These are phyloP conservation scores for Torymus tubicola DNA, from an alignment of 2,888 invertebrate species.

Conservation along the genomic window DNA sequence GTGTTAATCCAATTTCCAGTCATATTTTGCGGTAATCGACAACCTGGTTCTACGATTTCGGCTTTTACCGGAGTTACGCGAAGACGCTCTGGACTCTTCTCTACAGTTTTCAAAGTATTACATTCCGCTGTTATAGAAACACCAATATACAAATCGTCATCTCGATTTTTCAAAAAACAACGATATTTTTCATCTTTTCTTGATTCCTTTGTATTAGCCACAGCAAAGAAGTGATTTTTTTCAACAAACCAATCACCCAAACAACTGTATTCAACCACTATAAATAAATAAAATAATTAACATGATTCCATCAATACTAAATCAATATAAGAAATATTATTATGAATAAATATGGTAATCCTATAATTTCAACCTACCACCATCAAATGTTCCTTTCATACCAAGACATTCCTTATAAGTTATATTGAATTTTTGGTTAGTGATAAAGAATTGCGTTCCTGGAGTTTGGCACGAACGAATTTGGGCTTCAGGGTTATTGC, in stretches of 20 bases:
- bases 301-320: too few relatives aligned
- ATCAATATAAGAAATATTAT: too few relatives aligned
- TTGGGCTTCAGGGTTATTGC: slow-evolving; percentile 91
- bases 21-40: slow-evolving; percentile 95
- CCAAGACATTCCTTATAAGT: slow-evolving; percentile 93
- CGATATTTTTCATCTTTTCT: slow-evolving; percentile 96
- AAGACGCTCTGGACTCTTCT: slow-evolving; percentile 94
- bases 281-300: neutral
- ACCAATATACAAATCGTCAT: slow-evolving; percentile 94
- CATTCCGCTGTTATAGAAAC: slow-evolving; percentile 96
- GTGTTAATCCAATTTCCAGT: slow-evolving; percentile 98
- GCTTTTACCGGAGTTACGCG: slow-evolving; percentile 92
- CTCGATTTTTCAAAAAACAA: slow-evolving; percentile 95
- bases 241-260: slow-evolving; percentile 97
- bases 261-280: slow-evolving; percentile 93
- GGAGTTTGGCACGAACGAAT: slow-evolving; percentile 97
- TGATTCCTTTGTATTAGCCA: slow-evolving; percentile 97
- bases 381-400: slow-evolving; percentile 93
- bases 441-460: slow-evolving; percentile 95
- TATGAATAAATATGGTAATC: too few relatives aligned
- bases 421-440: slow-evolving; percentile 97
- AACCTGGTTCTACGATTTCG: slow-evolving; percentile 93
- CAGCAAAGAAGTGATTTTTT: slow-evolving; percentile 97
- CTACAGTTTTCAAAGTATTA: slow-evolving; percentile 93
- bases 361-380: slow-evolving; percentile 77